Conservation (phyloP, 2,888 invertebrate genomes). For the Hartigia nigra region DNA sequence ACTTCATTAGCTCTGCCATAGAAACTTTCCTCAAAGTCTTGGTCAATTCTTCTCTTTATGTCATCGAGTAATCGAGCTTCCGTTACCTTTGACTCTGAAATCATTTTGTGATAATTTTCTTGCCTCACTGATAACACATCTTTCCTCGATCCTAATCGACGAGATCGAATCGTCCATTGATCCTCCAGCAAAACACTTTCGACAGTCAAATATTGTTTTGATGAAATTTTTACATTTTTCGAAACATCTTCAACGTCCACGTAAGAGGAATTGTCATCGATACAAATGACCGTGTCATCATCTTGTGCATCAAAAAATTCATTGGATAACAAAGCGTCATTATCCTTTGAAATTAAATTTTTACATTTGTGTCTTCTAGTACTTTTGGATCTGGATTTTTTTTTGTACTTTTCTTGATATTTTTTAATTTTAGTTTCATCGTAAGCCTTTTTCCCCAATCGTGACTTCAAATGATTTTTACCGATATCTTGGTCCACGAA, state of each 20-base stretch:
- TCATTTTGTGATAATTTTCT: not conserved
- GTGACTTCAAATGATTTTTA: not conserved
- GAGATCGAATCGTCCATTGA: not conserved
- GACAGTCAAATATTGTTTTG: slow-evolving; percentile 7
- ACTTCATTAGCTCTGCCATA: not conserved
- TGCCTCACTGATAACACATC: not conserved
- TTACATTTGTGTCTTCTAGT: not conserved
- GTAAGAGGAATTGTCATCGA: slow-evolving; percentile 4
- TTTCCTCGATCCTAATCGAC: not conserved
- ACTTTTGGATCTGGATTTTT: not conserved
- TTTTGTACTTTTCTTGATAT: not conserved
- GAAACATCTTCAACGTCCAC: slow-evolving; percentile 4
- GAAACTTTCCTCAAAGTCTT: slow-evolving; percentile 24
- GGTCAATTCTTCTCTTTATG: slow-evolving; percentile 33
- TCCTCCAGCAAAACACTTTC: slow-evolving; percentile 9
- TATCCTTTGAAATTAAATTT: not conserved
- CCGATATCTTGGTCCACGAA: not conserved
- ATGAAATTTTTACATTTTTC: not conserved
- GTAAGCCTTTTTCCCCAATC: not conserved
- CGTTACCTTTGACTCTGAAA: slow-evolving; percentile 11
- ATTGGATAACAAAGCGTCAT: not conserved
- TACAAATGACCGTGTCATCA: not conserved
- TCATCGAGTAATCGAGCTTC: slow-evolving; percentile 19
- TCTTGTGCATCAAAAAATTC: not conserved
- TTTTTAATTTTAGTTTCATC: not conserved